Base-by-base conservation (phyloP, 2,797 vertebrate genomes). In the Neoniphon sammara region DNA sequence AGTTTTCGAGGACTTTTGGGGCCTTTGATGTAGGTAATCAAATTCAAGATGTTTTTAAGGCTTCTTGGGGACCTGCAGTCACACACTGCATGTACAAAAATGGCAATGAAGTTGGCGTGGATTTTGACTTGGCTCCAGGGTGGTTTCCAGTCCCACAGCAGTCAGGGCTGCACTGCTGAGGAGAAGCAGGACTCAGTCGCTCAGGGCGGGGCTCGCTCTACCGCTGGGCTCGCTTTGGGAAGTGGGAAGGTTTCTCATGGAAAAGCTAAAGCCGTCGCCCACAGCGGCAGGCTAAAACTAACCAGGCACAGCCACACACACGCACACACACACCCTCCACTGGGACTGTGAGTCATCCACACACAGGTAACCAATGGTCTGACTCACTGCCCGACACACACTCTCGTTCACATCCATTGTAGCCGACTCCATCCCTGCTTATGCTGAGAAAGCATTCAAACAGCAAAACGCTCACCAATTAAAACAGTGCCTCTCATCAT, bases 61-160 rank as follows among this genome's bases (percentile, higher is more conserved):
- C 76, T 64, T 74, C 78, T 46, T 66, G 62, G 58, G 52, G 42
- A 66, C 36, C 60, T 70, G 34, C 67, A 80, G 61, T 23, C 71
- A 73, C 65, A 57, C 21, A 57, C 21, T 64, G 17, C 54, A 72
- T 85, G 77, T 36, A 83, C 79, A 82, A 90, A 89, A 87, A 88
- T 71, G 86, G 84, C 77, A 87, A 63, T 23, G 44, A 81, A 25
- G 71, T 79, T 72, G 71, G 66, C 42, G n/a, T 66, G 61, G 78
- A 81, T 49, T 75, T 84, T 82, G 85, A 89, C 66, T 81, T 73
- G 65, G 46, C 63, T 90, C 79, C 85, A 86, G 75, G 77, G 68
- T 83, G 78, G 75, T 86, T 92, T 88, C 75, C 77, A 81, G 75
- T 84, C 80, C 75, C 82, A 73, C 65, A 81, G 77, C 79, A 77